Evolutionary conservation across 2,797 vertebrate species (phyloP).

Genomic region (Onychomys leucogaster): DNA sequence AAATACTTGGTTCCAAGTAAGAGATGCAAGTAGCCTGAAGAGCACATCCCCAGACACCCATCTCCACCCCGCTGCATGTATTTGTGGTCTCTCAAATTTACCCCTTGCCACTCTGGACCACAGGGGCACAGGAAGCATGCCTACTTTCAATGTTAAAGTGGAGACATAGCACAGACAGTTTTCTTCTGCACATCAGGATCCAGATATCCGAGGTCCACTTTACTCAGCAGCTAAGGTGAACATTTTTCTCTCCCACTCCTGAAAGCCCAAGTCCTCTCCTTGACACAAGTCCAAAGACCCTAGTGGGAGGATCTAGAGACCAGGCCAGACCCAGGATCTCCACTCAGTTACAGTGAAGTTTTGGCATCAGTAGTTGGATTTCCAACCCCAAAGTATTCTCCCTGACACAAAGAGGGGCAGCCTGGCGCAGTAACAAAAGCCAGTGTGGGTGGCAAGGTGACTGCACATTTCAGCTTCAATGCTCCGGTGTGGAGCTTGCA

Average conservation of each 20-base stretch:
- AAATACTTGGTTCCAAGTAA: accelerated
- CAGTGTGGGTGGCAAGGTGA: conserved; percentile 91
- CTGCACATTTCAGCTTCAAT: conserved; percentile 91
- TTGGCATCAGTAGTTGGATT: conserved; percentile 82
- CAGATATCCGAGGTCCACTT: background rate
- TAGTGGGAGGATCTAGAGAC: conserved; percentile 72
- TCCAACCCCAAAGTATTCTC: conserved; percentile 82
- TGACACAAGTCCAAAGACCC: conserved; percentile 55
- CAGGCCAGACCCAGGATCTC: conserved; percentile 79
- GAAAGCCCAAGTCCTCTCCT: background rate
- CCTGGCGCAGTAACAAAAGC: conserved; percentile 88
- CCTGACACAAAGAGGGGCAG: conserved; percentile 87
- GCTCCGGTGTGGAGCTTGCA: conserved; percentile 89
- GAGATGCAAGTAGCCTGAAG: background rate
- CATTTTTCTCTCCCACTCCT: background rate
- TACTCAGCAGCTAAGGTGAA: background rate
- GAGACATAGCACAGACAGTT: background rate
- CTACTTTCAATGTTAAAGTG: background rate
- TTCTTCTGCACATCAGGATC: background rate
- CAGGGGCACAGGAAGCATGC: accelerated
- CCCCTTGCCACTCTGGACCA: background rate
- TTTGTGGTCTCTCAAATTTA: background rate
- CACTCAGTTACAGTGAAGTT: conserved; percentile 74
- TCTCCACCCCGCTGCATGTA: accelerated
- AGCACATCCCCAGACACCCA: too few species aligned